phyloP scores from a whole-genome alignment of 1,140 invertebrate genomes.

The Eurosta solidaginis region DNA sequence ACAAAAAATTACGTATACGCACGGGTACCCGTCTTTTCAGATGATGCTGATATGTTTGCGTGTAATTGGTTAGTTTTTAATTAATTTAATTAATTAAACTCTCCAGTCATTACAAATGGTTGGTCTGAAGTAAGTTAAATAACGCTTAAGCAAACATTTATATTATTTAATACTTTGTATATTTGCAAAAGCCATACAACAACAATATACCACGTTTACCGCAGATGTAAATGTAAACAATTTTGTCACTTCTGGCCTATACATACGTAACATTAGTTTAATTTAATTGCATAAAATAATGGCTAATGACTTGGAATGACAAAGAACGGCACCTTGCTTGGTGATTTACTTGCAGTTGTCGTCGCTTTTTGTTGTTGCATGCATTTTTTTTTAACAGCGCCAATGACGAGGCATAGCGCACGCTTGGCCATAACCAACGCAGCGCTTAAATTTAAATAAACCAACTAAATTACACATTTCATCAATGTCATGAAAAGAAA shows the following conservation, averaged over 20 bases:
- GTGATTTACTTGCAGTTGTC: neutral
- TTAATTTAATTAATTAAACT: too few species aligned
- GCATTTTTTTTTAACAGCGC: neutral
- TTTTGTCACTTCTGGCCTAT: neutral
- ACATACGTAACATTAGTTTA: conserved; percentile 20
- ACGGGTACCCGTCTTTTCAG: too few species aligned
- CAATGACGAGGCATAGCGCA: neutral
- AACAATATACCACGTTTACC: neutral
- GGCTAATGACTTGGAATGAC: conserved; percentile 6
- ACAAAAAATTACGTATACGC: too few species aligned
- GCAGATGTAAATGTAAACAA: neutral
- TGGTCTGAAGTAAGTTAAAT: too few species aligned
- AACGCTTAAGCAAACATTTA: too few species aligned
- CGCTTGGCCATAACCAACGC: neutral
- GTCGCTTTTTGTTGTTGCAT: neutral
- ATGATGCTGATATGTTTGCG: too few species aligned
- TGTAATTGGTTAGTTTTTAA: too few species aligned
- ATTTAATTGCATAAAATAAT: neutral
- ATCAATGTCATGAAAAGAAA: neutral
- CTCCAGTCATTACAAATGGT: too few species aligned
- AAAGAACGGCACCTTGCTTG: neutral
- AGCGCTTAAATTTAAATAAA: conserved; percentile 3
- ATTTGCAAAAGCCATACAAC: neutral
- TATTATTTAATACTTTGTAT: neutral
- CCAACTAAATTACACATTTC: conserved; percentile 10